phyloP scores from a whole-genome alignment of 2,797 vertebrate species.

The Protonibea diacanthus region DNA sequence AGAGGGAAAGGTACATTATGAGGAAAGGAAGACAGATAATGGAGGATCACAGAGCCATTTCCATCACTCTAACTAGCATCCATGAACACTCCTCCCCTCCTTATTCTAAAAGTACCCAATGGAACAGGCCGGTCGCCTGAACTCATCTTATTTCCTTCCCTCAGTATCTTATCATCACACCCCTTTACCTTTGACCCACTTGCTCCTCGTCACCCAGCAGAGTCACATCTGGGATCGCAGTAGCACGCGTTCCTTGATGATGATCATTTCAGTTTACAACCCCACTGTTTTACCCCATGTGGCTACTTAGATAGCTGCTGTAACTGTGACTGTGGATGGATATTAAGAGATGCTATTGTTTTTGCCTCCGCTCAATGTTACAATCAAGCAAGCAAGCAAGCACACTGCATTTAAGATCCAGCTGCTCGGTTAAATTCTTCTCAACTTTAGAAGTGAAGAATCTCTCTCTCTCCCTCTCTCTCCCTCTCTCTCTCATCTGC shows the following conservation, averaged over 20 bases:
- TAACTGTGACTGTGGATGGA: not conserved
- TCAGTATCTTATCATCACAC: not conserved
- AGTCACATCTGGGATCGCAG: slow-evolving; percentile 46
- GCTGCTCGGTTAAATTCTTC: slow-evolving; percentile 20
- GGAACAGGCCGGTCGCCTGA: slow-evolving; percentile 24
- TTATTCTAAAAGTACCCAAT: slow-evolving; percentile 41
- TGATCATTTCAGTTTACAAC: slow-evolving; percentile 43
- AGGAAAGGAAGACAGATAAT: slow-evolving; percentile 84
- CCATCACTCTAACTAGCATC: slow-evolving; percentile 81
- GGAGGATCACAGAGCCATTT: slow-evolving; percentile 83
- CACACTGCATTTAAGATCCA: slow-evolving; percentile 4
- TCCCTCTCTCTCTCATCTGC: slow-evolving; percentile 21
- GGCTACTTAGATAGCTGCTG: slow-evolving; percentile 10
- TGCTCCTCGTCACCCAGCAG: slow-evolving; percentile 9
- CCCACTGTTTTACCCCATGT: slow-evolving; percentile 22
- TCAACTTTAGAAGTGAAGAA: not conserved
- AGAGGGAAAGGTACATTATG: slow-evolving; percentile 83
- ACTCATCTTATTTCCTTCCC: slow-evolving; percentile 13
- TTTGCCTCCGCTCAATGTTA: not conserved
- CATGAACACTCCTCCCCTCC: slow-evolving; percentile 68
- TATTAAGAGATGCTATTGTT: slow-evolving; percentile 18
- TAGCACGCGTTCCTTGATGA: slow-evolving; percentile 21
- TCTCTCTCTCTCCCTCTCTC: slow-evolving; percentile 13
- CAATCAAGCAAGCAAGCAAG: slow-evolving; percentile 9
- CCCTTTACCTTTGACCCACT: slow-evolving; percentile 39